Base-by-base conservation (phyloP, 2,113 vertebrate genomes). In the Glaucomys volans region DNA sequence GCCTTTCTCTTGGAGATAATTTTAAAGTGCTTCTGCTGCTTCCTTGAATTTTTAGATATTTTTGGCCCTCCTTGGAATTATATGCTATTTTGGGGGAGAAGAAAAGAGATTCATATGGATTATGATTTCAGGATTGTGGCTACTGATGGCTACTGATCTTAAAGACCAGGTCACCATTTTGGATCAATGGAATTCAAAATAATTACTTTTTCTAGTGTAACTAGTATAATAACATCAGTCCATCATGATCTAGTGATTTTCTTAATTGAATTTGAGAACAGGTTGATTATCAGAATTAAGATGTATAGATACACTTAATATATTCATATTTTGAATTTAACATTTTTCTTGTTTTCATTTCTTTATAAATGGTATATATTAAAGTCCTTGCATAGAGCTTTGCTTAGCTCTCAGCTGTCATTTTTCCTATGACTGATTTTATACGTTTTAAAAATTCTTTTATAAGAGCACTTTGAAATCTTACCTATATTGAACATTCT, bases 31-130 rank as follows among this genome's bases (percentile, higher is more conserved):
- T 88, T 77, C 37, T 89, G 44, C 22, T 86, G 28, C 42, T 94
- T 67, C 66, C 30, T 90, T 82, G 52, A 42, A 44, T 90, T 90
- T 85, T 86, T 90, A 75, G n/a, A 54, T 87, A 77, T 37, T 87
- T 69, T 76, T 75, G 79, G n/a, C 37, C 32, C 11, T 71, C 20
- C 12, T 64, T 52, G 32, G 35, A 88, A 88, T 93, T 85, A 96
- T 75, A 75, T 94, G 57, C 32, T 92, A 50, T 69, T 81, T 91
- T 81, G 76, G 57, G 17, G 93, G 62, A 93, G n/a, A 87, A 91
- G 40, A 47, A 82, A 87, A 91, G 62, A 92, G 3, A 30, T 57
- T 95, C 40, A 79, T 22, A 42, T 91, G 50, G 32, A 75, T 90
- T 76, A 67, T 91, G 13, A 89, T 83, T 93, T 86, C 4, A 82